Percentiles rank a stretch among this genome's conserved stretches.
Evolutionary conservation across 2,888 invertebrate genomes (phyloP).

Genomic region (Argynnis bischoffii): DNA sequence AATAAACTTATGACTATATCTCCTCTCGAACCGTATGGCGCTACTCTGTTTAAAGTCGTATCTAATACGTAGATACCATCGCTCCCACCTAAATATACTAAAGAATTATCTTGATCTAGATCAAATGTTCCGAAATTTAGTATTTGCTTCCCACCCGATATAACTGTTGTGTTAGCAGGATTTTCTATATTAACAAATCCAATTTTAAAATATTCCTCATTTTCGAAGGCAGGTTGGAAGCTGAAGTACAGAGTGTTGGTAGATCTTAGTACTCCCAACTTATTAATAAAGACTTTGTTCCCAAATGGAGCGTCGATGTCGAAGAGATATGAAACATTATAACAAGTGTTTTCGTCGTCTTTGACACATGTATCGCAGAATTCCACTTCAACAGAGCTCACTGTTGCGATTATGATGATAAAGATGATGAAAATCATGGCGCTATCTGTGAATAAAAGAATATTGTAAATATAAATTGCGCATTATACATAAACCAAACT

Average conservation of each 20-base stretch:
- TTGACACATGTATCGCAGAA: constrained; percentile 57
- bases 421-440: constrained; percentile 51
- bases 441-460: constrained; percentile 40
- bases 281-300: constrained; percentile 58
- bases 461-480: background rate
- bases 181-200: constrained; percentile 61
- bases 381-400: constrained; percentile 42
- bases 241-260: constrained; percentile 62
- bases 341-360: constrained; percentile 48
- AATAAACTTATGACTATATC: constrained; percentile 61
- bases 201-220: constrained; percentile 65
- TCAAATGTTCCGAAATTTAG: constrained; percentile 70
- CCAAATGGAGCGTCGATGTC: constrained; percentile 65
- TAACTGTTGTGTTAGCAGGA: constrained; percentile 47
- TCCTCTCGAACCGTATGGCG: constrained; percentile 62
- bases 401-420: constrained; percentile 45
- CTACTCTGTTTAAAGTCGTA: constrained; percentile 48
- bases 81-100: constrained; percentile 66
- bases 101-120: constrained; percentile 62
- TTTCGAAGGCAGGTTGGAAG: constrained; percentile 65
- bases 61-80: constrained; percentile 64
- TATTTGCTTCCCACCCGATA: constrained; percentile 48
- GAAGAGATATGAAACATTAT: constrained; percentile 58
- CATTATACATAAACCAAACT: background rate
- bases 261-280: constrained; percentile 58